These are phyloP conservation scores for Cepaea nemoralis DNA, from an alignment of 1,140 invertebrate species.

Conservation along the genomic window DNA sequence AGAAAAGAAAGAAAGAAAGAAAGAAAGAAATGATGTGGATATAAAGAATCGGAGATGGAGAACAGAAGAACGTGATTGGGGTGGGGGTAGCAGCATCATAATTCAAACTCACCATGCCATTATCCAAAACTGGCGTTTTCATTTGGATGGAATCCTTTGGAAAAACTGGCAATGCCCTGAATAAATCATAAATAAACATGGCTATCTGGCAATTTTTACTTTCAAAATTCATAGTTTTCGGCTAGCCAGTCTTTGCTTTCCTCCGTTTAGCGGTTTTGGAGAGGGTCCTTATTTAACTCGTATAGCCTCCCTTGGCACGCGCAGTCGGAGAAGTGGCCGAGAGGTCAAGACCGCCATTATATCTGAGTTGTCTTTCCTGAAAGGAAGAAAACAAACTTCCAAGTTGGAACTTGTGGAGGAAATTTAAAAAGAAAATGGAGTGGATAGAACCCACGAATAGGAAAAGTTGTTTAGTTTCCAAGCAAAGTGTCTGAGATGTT, in stretches of 20 bases:
- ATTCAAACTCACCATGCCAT: constrained; percentile 17
- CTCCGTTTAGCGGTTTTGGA: constrained; percentile 22
- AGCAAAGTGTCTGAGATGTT: not conserved
- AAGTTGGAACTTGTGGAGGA: not conserved
- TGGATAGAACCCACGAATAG: no score
- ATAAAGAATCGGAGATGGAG: no score
- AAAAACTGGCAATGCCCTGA: constrained; percentile 5
- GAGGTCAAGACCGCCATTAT: constrained; percentile 20
- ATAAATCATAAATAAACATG: constrained; percentile 36
- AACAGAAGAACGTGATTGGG: not conserved
- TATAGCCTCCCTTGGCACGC: constrained; percentile 21
- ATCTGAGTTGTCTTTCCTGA: constrained; percentile 9
- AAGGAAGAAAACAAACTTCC: not conserved
- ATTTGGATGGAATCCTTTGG: constrained; percentile 21
- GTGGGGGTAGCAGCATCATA: not conserved
- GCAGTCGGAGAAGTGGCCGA: not conserved
- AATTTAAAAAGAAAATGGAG: not conserved
- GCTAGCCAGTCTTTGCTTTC: not conserved
- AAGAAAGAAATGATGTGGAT: not conserved
- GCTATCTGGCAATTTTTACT: constrained; percentile 20
- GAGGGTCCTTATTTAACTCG: constrained; percentile 7
- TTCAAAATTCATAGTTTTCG: constrained; percentile 27
- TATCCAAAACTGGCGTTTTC: constrained; percentile 17
- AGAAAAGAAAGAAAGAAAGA: no score
- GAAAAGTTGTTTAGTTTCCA: no score